Evolutionary conservation across 35 echinoderm and acorn worm species (phyloP).

Genomic region (Apostichopus japonicus): DNA sequence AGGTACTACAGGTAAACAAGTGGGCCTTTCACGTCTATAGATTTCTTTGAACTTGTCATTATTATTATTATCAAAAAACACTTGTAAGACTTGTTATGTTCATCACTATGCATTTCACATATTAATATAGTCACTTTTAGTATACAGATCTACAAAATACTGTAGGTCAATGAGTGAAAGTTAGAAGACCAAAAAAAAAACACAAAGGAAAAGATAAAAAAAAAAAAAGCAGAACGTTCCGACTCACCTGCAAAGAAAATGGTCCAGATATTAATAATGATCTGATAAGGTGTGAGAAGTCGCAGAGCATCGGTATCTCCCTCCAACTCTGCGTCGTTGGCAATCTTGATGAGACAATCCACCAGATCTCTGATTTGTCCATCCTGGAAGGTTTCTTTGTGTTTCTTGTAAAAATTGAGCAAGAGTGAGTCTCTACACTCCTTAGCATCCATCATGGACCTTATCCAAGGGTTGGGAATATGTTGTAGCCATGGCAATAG

Average conservation of each 20-base stretch:
- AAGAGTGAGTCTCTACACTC: slow-evolving; percentile 76
- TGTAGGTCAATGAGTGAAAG: neutral
- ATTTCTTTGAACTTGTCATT: too few relatives aligned
- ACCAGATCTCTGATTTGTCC: slow-evolving; percentile 86
- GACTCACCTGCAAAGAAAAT: slow-evolving; percentile 99
- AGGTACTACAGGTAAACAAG: too few relatives aligned
- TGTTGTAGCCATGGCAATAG: slow-evolving; percentile 85
- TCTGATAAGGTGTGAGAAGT: slow-evolving; percentile 86
- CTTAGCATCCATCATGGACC: slow-evolving; percentile 66
- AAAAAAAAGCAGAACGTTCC: neutral
- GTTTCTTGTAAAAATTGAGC: slow-evolving; percentile 84
- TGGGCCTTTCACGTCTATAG: too few relatives aligned
- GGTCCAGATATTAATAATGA: slow-evolving; percentile 98
- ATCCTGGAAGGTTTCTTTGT: slow-evolving; percentile 75
- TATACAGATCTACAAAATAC: neutral
- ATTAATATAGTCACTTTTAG: too few relatives aligned
- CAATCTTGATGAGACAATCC: slow-evolving; percentile 83
- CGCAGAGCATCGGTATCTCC: slow-evolving; percentile 69
- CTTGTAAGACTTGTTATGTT: too few relatives aligned
- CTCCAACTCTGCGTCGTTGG: slow-evolving; percentile 67
- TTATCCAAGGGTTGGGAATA: slow-evolving; percentile 95
- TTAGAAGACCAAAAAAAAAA: neutral
- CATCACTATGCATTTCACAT: too few relatives aligned
- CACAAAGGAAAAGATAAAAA: neutral
- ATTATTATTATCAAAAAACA: too few relatives aligned